Evolutionary conservation across 1,140 invertebrate species (phyloP).

Genomic region (Megalopta genalis): DNA sequence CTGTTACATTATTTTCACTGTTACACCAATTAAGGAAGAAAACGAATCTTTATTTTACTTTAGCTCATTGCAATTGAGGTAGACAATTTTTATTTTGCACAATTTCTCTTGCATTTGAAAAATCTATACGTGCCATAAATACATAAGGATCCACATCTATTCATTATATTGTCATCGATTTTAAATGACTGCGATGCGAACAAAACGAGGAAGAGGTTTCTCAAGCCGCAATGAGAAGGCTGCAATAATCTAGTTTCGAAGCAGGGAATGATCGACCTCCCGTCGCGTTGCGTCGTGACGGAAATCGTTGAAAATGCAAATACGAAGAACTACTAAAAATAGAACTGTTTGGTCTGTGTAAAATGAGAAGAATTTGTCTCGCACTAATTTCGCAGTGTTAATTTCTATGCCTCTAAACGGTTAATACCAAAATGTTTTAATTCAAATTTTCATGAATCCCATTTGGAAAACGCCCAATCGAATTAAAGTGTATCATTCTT

Average conservation of each 20-base stretch:
- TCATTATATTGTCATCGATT: not conserved
- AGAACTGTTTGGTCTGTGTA: not conserved
- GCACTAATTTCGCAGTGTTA: not conserved
- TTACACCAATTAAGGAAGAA: too few relatives aligned
- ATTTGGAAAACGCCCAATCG: not conserved
- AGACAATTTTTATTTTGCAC: too few relatives aligned
- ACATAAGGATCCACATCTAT: too few relatives aligned
- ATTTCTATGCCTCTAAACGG: not conserved
- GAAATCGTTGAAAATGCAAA: slow-evolving; percentile 28
- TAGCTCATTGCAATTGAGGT: too few relatives aligned
- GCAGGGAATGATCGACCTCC: not conserved
- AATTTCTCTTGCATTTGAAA: too few relatives aligned
- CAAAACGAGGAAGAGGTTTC: not conserved
- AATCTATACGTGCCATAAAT: too few relatives aligned
- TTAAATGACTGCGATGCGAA: not conserved
- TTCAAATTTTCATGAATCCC: not conserved
- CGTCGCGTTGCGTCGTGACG: not conserved
- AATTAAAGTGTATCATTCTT: too few relatives aligned
- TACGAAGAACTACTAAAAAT: slow-evolving; percentile 29
- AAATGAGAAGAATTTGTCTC: slow-evolving; percentile 30
- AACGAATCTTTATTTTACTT: too few relatives aligned
- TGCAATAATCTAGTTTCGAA: slow-evolving; percentile 7
- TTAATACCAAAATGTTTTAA: not conserved
- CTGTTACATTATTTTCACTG: too few relatives aligned
- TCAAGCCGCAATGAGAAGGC: too few relatives aligned